These are phyloP conservation scores for Scolopax mira DNA, from an alignment of 2,113 vertebrate genomes.

Conservation along the genomic window DNA sequence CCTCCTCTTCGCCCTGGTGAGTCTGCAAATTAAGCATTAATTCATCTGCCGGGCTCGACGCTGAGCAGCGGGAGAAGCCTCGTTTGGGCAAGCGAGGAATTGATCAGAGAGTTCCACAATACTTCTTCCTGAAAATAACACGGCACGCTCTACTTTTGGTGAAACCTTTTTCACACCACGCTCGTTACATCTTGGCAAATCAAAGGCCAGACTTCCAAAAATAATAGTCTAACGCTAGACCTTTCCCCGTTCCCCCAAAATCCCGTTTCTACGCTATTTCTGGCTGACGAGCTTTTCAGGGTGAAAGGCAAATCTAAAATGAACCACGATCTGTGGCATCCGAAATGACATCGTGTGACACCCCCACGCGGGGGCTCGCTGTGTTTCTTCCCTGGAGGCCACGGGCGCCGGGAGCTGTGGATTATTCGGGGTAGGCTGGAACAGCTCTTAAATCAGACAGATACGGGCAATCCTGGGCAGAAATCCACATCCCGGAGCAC, in stretches of 20 bases:
- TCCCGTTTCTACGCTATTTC: not conserved
- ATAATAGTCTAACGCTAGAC: rapidly evolving
- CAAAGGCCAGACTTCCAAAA: not conserved
- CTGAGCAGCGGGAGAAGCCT: not conserved
- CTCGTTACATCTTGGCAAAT: not conserved
- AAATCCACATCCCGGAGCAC: not conserved
- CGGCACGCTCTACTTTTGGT: not conserved
- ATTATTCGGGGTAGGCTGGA: not conserved
- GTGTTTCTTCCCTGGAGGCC: not conserved
- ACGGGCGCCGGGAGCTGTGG: not conserved
- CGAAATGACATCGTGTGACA: rapidly evolving
- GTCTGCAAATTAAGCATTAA: not conserved
- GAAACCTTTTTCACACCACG: not conserved
- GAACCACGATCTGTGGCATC: not conserved
- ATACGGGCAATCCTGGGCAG: not conserved
- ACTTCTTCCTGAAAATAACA: not conserved
- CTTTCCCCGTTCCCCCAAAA: not conserved
- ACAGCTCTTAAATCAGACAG: not conserved
- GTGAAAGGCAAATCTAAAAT: not conserved
- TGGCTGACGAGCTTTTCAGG: not conserved
- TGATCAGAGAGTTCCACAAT: not conserved
- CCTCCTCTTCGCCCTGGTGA: not conserved
- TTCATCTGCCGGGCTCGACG: not conserved
- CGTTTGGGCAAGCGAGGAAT: not conserved
- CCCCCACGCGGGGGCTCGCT: not conserved